A percentile compares a stretch with the other conserved stretches of the same genome.
Evolutionary conservation across 1,140 invertebrate genomes (phyloP).

Genomic region (Hylaeus volcanicus): DNA sequence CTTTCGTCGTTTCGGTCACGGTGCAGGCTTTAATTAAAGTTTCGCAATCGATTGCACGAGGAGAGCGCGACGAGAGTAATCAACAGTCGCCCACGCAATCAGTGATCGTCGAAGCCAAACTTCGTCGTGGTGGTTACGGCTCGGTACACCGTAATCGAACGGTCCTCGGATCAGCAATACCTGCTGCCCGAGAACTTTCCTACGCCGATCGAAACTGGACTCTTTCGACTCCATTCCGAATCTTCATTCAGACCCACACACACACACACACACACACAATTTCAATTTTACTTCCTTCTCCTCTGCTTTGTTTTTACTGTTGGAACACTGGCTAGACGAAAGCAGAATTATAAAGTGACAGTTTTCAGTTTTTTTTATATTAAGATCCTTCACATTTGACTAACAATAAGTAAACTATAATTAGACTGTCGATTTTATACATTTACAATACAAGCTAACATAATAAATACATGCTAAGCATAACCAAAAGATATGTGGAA

Average conservation of each 20-base stretch:
- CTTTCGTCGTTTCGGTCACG: conserved; percentile 60
- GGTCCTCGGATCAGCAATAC: conserved; percentile 27
- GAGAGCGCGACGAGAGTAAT: conserved; percentile 61
- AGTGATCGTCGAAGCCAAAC: conserved; percentile 65
- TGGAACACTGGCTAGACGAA: too few species aligned
- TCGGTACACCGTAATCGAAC: conserved; percentile 50
- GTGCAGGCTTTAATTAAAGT: conserved; percentile 67
- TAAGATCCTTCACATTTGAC: too few species aligned
- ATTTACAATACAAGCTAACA: too few species aligned
- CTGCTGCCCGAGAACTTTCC: conserved; percentile 13
- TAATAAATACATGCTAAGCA: too few species aligned
- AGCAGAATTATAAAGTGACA: too few species aligned
- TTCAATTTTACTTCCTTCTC: neutral
- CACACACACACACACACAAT: neutral
- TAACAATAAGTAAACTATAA: too few species aligned
- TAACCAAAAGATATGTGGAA: too few species aligned
- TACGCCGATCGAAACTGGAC: neutral
- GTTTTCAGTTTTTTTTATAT: too few species aligned
- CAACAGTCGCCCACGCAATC: conserved; percentile 64
- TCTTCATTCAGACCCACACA: neutral
- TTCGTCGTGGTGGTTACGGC: conserved; percentile 50
- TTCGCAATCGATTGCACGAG: conserved; percentile 66
- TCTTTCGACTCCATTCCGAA: neutral
- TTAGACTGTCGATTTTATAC: too few species aligned
- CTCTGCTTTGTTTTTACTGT: too few species aligned